A percentile compares a stretch with the other conserved stretches of the same genome.
phyloP scores from a whole-genome alignment of 2,113 vertebrate species.

The Pseudorectes ferrugineus region DNA sequence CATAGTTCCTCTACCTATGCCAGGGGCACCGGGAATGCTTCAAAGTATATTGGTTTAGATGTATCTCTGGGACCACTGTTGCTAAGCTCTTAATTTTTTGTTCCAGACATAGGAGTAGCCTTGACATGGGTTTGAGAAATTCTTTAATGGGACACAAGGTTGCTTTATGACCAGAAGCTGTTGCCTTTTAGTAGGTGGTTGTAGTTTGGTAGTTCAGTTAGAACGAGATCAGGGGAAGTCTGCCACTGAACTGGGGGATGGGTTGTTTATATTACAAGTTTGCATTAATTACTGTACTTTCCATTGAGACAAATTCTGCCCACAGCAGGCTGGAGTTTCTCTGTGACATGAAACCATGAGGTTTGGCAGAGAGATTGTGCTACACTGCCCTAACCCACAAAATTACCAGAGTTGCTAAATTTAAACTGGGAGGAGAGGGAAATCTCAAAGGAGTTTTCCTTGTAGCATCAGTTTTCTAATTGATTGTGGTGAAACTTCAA shows the following conservation, averaged over 20 bases:
- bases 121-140: neutral
- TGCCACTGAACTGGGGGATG: neutral
- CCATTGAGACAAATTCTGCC: neutral
- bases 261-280: neutral
- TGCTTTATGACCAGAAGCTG: neutral
- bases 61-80: neutral
- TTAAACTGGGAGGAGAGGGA: neutral
- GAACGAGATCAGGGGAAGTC: neutral
- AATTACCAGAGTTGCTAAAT: neutral
- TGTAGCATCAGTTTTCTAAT: neutral
- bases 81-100: neutral
- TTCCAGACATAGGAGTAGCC: neutral
- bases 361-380: neutral
- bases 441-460: neutral
- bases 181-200: neutral
- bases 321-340: neutral
- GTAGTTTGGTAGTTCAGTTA: neutral
- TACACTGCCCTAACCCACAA: neutral
- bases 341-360: neutral
- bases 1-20: neutral
- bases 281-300: neutral
- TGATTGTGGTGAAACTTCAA: neutral
- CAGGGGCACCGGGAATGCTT: neutral
- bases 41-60: neutral
- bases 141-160: neutral